Evolutionary conservation across 2,797 vertebrate species (phyloP).

Genomic region (Halcyon smyrnensis): DNA sequence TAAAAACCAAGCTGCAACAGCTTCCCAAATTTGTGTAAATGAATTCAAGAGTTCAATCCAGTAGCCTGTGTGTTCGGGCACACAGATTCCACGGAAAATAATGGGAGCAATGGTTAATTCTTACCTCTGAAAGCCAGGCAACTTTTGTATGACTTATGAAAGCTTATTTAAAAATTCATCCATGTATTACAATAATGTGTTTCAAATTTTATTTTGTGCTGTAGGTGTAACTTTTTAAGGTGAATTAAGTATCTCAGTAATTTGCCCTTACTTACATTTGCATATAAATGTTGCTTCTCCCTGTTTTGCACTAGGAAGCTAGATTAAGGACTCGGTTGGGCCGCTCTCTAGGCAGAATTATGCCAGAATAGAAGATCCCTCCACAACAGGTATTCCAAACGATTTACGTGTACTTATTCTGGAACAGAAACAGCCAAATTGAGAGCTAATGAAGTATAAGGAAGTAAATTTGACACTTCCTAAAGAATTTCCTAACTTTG

Average conservation of each 20-base stretch:
- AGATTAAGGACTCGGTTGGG: not conserved
- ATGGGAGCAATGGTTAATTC: not conserved
- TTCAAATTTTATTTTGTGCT: not conserved
- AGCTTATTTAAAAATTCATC: not conserved
- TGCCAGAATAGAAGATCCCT: not conserved
- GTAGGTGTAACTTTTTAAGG: not conserved
- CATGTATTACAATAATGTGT: not conserved
- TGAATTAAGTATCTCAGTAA: not conserved
- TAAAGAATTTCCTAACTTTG: not conserved
- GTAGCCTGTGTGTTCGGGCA: not conserved
- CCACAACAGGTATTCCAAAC: not conserved
- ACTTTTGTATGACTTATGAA: not conserved
- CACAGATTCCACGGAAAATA: not conserved
- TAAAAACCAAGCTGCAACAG: not conserved
- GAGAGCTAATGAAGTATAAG: not conserved
- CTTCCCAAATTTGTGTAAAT: not conserved
- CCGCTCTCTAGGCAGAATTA: not conserved
- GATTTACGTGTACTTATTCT: rapidly evolving
- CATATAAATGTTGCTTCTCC: not conserved
- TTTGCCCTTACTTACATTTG: not conserved
- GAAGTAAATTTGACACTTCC: not conserved
- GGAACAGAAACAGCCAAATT: not conserved
- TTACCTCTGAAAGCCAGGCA: not conserved
- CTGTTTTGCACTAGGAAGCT: not conserved
- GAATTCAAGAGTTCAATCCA: not conserved